Conservation (phyloP, 2,113 vertebrate species). For the Anser brachyrhynchus region DNA sequence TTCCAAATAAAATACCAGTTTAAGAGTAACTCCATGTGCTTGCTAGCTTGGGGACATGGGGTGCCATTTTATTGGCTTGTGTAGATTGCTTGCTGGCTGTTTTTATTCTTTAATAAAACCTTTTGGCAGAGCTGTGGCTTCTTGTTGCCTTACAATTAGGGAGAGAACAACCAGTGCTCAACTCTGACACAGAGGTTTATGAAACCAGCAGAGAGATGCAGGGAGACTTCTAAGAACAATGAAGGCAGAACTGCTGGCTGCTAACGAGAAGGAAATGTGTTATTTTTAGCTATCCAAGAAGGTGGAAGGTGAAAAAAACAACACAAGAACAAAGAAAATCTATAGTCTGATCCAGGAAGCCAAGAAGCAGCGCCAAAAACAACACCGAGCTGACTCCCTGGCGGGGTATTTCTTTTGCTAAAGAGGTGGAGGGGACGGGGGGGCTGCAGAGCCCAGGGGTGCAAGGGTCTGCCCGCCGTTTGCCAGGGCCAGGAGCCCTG, state of each 20-base stretch:
- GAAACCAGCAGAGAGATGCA: background rate
- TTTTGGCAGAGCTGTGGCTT: slow-evolving; percentile 38
- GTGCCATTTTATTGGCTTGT: background rate
- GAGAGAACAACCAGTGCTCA: slow-evolving; percentile 27
- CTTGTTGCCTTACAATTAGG: slow-evolving; percentile 49
- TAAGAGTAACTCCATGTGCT: background rate
- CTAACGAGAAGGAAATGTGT: slow-evolving; percentile 38
- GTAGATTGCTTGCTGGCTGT: background rate
- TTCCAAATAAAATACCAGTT: background rate
- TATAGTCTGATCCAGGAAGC: background rate
- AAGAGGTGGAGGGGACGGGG: background rate
- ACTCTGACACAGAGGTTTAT: background rate
- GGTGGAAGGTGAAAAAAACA: slow-evolving; percentile 59
- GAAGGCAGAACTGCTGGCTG: slow-evolving; percentile 43
- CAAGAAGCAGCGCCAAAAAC: background rate
- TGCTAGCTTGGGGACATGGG: background rate
- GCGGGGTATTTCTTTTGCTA: background rate
- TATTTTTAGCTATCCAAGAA: slow-evolving; percentile 63
- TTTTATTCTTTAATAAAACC: slow-evolving; percentile 44
- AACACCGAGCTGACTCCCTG: background rate
- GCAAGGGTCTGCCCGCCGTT: background rate
- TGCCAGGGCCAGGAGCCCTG: background rate
- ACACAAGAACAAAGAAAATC: slow-evolving; percentile 6
- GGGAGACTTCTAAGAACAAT: slow-evolving; percentile 44
- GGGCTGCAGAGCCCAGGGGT: background rate